Evolutionary conservation across 92 coral and sea anemone genomes (phyloP), one percentile per base, ranked within the genome.

Genomic region (Blastomussa wellsi): DNA sequence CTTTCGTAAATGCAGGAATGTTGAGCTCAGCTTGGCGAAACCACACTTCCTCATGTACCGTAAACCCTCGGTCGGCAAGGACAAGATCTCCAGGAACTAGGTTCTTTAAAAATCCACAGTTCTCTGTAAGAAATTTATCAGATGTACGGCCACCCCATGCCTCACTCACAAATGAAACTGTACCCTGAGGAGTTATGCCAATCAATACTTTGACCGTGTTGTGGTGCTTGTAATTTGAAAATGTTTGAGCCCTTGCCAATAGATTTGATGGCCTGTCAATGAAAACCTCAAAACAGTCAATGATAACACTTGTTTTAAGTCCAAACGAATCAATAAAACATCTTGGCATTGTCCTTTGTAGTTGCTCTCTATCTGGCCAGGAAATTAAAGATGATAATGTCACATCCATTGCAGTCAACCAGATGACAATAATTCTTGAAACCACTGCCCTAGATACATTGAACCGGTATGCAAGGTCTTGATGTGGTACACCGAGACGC

Each of bases 381-480:
- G 5, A 24, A 83, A 83, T 88, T 24, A 83, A 38, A 1, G 82
- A 67, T 14, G 82, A 28, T 37, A 87, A 64, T 12, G 67, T 14
- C 59, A 48, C 31, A 51, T 82, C 90, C 82, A 85, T 79, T 35
- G 86, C 86, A 67, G 75, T 71, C 82, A 89, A 68, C 92, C 90
- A 90, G 76, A 35, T 19, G 55, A 52, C 52, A 42, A 89, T 10
- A 28, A 89, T 86, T 73, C 90, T 24, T 6, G 92, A 71, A 29
- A 89, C 86, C 26, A 32, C 76, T n/a, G 92, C 8, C 15, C 77
- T 35, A 0, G 92, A 90, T 15, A 90, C 82, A 55, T 80, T 48
- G 47, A 90, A 86, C 5, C 84, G 86, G 77, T 86, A 86, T 9
- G 90, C 90, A 77, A 90, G 83, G 55, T 90, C 92, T 80, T 89